Percentiles rank a stretch among this genome's conserved stretches.
Evolutionary conservation across 2,888 invertebrate genomes (phyloP).

Genomic region (Spisula solida): DNA sequence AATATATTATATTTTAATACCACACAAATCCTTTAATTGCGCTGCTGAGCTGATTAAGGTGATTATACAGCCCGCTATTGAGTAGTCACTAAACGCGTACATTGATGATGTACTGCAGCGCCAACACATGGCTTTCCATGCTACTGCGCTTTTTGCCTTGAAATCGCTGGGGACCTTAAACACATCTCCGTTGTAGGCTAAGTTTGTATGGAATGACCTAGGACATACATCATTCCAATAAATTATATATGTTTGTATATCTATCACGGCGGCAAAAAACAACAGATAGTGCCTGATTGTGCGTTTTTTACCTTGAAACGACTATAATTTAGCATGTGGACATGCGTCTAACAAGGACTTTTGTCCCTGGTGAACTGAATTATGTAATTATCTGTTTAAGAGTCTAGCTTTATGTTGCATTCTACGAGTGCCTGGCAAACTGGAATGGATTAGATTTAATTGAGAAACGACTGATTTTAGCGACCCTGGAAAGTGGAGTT

Average conservation of each 20-base stretch:
- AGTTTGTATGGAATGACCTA: slow-evolving; percentile 28
- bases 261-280: slow-evolving; percentile 34
- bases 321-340: slow-evolving; percentile 39
- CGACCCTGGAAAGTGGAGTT: neutral
- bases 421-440: slow-evolving; percentile 40
- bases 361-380: slow-evolving; percentile 28
- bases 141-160: slow-evolving; percentile 32
- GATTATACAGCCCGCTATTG: slow-evolving; percentile 4
- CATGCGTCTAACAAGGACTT: slow-evolving; percentile 37
- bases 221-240: slow-evolving; percentile 43
- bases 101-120: slow-evolving; percentile 22
- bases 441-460: slow-evolving; percentile 42
- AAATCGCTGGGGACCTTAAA: slow-evolving; percentile 29
- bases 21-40: slow-evolving; percentile 10
- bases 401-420: slow-evolving; percentile 30
- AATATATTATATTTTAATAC: slow-evolving; percentile 5
- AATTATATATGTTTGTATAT: slow-evolving; percentile 57
- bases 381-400: slow-evolving; percentile 51
- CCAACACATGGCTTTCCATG: slow-evolving; percentile 39
- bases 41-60: slow-evolving; percentile 18
- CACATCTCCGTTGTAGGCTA: slow-evolving; percentile 36
- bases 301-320: slow-evolving; percentile 35
- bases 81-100: slow-evolving; percentile 33
- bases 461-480: slow-evolving; percentile 28
- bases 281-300: slow-evolving; percentile 47